phyloP scores from a whole-genome alignment of 1,140 invertebrate species.

The Gyrodactylus bullatarudis region DNA sequence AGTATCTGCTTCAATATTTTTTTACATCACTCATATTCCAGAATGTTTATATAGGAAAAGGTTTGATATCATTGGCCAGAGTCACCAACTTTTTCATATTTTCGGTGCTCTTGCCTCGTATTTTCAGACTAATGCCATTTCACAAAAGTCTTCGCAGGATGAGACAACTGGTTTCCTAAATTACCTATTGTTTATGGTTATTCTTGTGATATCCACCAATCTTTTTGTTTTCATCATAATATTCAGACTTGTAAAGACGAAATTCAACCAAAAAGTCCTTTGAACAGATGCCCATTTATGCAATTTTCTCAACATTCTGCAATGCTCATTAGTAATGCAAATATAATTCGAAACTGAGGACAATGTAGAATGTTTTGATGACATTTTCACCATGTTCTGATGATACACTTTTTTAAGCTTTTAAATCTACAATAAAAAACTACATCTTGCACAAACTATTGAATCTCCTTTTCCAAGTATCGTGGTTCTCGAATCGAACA shows the following conservation, averaged over 20 bases:
- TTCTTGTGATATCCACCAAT: neutral
- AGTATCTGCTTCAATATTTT: neutral
- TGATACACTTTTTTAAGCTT: too few relatives aligned
- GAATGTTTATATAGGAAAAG: neutral
- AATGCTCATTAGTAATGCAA: too few relatives aligned
- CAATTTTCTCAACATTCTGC: too few relatives aligned
- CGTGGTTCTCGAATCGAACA: too few relatives aligned
- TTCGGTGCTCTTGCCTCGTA: neutral
- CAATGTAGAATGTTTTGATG: too few relatives aligned
- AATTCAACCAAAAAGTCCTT: too few relatives aligned
- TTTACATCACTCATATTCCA: neutral
- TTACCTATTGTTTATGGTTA: neutral
- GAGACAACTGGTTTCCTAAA: neutral
- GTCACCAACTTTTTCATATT: neutral
- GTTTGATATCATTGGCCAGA: neutral
- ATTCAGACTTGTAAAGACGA: neutral
- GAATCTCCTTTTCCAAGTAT: too few relatives aligned
- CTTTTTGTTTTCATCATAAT: neutral
- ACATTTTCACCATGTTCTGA: too few relatives aligned
- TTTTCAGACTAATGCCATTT: neutral
- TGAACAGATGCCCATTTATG: too few relatives aligned
- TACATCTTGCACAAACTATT: too few relatives aligned
- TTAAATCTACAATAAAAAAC: too few relatives aligned
- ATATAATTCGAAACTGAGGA: too few relatives aligned
- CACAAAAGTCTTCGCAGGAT: neutral